Evolutionary conservation across 2,888 invertebrate species (phyloP).

Genomic region (Osmoderma eremita): DNA sequence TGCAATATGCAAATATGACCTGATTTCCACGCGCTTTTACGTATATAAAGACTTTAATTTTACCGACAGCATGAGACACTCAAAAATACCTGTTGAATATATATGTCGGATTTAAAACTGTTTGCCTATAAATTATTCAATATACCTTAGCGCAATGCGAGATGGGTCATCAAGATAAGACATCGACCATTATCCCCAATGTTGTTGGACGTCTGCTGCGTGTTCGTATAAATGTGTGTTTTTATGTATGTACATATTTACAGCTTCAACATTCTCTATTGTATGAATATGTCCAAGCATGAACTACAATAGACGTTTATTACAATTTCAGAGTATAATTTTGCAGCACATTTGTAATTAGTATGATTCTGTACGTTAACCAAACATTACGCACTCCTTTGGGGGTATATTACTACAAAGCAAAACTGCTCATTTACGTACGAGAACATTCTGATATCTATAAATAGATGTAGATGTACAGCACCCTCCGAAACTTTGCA

Average conservation of each 20-base stretch:
- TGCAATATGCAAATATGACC: slow-evolving; percentile 9
- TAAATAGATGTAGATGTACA: no score
- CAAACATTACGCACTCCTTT: not conserved
- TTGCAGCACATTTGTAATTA: slow-evolving; percentile 16
- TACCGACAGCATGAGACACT: slow-evolving; percentile 14
- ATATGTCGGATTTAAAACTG: slow-evolving; percentile 31
- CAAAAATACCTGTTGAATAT: slow-evolving; percentile 29
- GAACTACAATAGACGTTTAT: slow-evolving; percentile 17
- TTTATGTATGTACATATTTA: not conserved
- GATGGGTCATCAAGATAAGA: slow-evolving; percentile 36
- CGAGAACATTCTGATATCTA: no score
- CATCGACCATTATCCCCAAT: slow-evolving; percentile 25
- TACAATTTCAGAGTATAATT: slow-evolving; percentile 19
- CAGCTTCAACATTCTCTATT: not conserved
- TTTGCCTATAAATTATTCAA: slow-evolving; percentile 36
- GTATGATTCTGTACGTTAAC: not conserved
- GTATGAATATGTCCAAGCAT: slow-evolving; percentile 24
- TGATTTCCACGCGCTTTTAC: not conserved
- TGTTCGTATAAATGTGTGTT: not conserved
- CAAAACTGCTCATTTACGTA: not conserved
- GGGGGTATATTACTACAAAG: not conserved
- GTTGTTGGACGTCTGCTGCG: slow-evolving; percentile 25
- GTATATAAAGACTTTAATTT: slow-evolving; percentile 22
- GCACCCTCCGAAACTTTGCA: no score
- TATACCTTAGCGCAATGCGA: slow-evolving; percentile 30